These are phyloP conservation scores for Myrmecophaga tridactyla DNA, from an alignment of 2,113 vertebrate species.

Conservation along the genomic window DNA sequence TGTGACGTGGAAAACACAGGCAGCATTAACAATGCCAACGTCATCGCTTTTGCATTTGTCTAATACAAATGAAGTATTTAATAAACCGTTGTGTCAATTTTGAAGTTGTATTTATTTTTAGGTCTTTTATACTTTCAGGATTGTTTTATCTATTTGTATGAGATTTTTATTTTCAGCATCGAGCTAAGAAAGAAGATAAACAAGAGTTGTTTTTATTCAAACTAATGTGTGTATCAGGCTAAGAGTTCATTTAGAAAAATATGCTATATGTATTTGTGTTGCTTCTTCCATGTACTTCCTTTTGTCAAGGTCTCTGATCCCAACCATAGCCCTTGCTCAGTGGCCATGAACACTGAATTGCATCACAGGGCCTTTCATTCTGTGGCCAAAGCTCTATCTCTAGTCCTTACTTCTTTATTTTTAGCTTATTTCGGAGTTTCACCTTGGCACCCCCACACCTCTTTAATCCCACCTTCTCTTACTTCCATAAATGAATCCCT, in stretches of 20 bases:
- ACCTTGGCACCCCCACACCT: neutral
- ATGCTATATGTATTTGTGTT: neutral
- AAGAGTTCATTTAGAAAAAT: neutral
- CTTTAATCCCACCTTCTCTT: neutral
- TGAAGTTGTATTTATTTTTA: neutral
- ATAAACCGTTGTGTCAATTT: conserved; percentile 3
- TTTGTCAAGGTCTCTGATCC: neutral
- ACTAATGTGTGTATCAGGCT: neutral
- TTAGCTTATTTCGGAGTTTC: neutral
- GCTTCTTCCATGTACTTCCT: neutral
- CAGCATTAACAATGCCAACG: neutral
- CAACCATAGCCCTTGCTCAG: neutral
- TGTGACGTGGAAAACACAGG: conserved; percentile 29
- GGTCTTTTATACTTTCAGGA: neutral
- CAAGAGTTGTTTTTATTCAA: neutral
- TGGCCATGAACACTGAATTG: neutral
- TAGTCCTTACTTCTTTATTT: neutral
- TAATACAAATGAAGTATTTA: conserved; percentile 40
- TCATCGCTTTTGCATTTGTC: neutral
- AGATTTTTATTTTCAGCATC: neutral
- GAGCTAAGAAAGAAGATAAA: neutral
- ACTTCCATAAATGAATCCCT: neutral
- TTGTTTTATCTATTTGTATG: neutral
- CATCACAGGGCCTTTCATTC: neutral
- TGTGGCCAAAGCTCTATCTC: neutral